Base-by-base conservation (phyloP, 2,797 vertebrate species). In the Sebastiscus tertius region DNA sequence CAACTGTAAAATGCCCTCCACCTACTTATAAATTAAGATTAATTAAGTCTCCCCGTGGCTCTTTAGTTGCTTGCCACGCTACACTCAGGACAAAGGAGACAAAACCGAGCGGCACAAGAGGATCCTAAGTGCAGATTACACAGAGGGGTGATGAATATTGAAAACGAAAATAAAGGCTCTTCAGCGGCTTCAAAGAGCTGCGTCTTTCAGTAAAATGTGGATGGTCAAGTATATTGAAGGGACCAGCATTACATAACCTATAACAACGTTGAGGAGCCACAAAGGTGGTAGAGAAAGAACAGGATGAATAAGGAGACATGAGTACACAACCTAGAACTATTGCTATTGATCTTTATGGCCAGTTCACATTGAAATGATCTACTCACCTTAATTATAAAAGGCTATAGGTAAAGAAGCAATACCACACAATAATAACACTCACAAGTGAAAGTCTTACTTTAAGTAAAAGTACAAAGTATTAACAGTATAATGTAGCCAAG, bases 101-200 rank as follows among this genome's bases (percentile, higher is more conserved):
- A 66, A 79, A 84, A 62, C 54, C 49, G 75, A 55, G 80, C 77
- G 27, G 72, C 70, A 69, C 60, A 64, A 76, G 75, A 79, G 64
- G 46, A 72, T 59, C 46, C 1, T 75, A 65, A 82, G 76, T 66
- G 77, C 46, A 42, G 75, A 72, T 81, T 72, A 72, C 65, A 81
- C 62, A 69, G 34, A 72, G 18, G 18, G 60, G 3, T 75, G 65
- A 86, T 89, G 81, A 83, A 90, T 82, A 90, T 81, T 71, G 64
- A 87, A 73, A 80, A 69, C 20, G 14, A 72, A 75, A 26, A 42
- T 6, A 42, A 33, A n/a, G 71, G 46, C 82, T 64, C 69, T 84
- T 77, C 26, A 24, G 61, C 31, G 2, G 46, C 76, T 83, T 87
- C 73, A 87, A 82, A 81, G 63, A 77, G 66, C 42, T 26, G 42